A percentile compares a stretch with the other conserved stretches of the same genome.
Evolutionary conservation across 1,140 invertebrate species (phyloP).

Genomic region (Lepidurus apus): DNA sequence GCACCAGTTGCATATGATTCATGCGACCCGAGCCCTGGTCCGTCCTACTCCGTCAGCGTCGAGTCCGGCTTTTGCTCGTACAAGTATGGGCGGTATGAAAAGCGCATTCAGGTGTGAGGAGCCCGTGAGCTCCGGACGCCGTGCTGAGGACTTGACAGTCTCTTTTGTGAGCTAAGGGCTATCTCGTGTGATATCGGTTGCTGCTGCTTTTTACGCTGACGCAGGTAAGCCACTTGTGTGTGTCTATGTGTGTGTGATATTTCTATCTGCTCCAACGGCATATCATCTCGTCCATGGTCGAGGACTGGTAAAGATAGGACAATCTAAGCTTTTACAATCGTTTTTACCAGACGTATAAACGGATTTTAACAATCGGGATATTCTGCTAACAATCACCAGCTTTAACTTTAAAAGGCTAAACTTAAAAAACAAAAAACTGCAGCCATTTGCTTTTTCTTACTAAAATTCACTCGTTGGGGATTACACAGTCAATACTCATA

Average conservation of each 20-base stretch:
- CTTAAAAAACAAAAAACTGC: too few relatives aligned
- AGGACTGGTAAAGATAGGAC: background rate
- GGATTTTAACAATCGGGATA: background rate
- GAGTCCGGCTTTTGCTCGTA: constrained; percentile 6
- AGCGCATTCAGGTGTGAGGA: constrained; percentile 13
- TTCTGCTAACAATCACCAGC: background rate
- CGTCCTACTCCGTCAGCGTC: background rate
- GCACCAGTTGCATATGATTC: constrained; percentile 18
- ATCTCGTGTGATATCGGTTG: constrained; percentile 21
- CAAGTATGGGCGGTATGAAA: constrained; percentile 9
- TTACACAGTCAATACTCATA: too few relatives aligned
- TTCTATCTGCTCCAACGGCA: background rate
- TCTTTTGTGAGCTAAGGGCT: constrained; percentile 21
- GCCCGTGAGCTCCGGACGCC: background rate
- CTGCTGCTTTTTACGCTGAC: constrained; percentile 13
- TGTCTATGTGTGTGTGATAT: background rate
- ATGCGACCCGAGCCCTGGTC: background rate
- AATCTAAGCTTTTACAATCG: background rate
- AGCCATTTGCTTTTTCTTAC: too few relatives aligned
- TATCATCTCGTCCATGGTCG: background rate
- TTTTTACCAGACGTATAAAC: background rate
- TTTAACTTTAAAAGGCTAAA: too few relatives aligned
- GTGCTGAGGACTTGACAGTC: constrained; percentile 4
- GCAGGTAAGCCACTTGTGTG: constrained; percentile 9
- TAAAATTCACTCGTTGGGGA: too few relatives aligned